Base-by-base conservation (phyloP, 1,140 invertebrate genomes). In the Prorops nasuta region DNA sequence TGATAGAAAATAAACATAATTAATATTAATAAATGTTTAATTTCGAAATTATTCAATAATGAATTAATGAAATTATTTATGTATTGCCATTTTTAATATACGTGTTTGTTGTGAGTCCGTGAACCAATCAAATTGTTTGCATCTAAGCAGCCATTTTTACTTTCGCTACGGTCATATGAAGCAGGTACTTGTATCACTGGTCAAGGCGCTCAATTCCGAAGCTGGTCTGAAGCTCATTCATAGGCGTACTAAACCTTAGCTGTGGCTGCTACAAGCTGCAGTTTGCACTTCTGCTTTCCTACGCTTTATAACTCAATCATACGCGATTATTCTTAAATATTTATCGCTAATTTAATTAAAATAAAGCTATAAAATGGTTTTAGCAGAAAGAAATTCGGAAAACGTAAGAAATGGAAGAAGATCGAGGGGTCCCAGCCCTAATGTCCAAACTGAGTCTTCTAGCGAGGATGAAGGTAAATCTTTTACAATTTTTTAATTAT, bases 371-470 rank as follows among this genome's bases (percentile, higher is more conserved):
- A 52, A 52, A 32, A 93, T 93, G 91, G 91, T 93, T 67, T 82
- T 92, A 71, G 88, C 90, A 9, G 91, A 93, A 71, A 87, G 88
- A 79, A 90, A 87, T 77, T 82, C 81, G 52, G 89, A 91, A 60
- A 84, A 84, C 76, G 83, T 88, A 53, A 80, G 89, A 66, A 93
- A 93, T 76, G 91, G 91, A 37, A 84, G 90, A 57, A 84, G 90
- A 75, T 93, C 91, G 54, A 82, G 90, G 68, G 91, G 90, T 68
- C 88, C 90, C 66, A 93, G 90, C 81, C 91, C 91, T 49, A 92
- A 91, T 81, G 88, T 86, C 55, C 87, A 90, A 64, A 87, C 89
- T 38, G 86, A 88, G 56, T 85, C 86, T 38, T 90, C 86, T 64
- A 89, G 86, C 53, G 88, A 90, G 60, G 88, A 91, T 68, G 88